phyloP scores from a whole-genome alignment of 2,888 invertebrate genomes.

The Vannuccia rotundouncinata region DNA sequence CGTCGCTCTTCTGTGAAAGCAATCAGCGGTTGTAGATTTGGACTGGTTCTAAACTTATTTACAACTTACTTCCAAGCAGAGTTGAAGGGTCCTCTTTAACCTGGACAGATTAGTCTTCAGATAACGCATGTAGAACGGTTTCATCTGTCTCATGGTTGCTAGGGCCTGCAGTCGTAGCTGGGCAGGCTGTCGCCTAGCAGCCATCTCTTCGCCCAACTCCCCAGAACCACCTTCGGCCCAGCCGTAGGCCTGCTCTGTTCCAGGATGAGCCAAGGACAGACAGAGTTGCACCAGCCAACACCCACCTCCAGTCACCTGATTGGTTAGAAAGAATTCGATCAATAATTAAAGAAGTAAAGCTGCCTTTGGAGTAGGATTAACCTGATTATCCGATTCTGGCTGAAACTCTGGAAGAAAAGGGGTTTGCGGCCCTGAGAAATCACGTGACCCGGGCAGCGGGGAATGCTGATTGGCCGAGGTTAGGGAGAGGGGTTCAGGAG shows the following conservation, averaged over 20 bases:
- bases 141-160: slow-evolving; percentile 28
- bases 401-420: slow-evolving; percentile 5
- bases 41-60: too few species aligned
- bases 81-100: slow-evolving; percentile 2
- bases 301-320: neutral
- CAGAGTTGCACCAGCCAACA: slow-evolving; percentile 32
- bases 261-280: slow-evolving; percentile 26
- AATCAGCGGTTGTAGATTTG: neutral
- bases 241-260: neutral
- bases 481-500: neutral
- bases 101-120: neutral
- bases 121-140: neutral
- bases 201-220: neutral
- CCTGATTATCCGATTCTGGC: neutral
- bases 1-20: neutral
- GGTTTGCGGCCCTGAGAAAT: neutral
- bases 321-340: too few species aligned
- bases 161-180: slow-evolving; percentile 20
- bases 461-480: neutral
- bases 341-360: too few species aligned
- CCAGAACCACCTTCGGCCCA: neutral
- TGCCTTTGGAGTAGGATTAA: too few species aligned
- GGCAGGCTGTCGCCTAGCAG: neutral
- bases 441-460: neutral
- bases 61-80: slow-evolving; percentile 1